Conservation (phyloP, 1,140 invertebrate genomes). For the Drosophila triauraria region DNA sequence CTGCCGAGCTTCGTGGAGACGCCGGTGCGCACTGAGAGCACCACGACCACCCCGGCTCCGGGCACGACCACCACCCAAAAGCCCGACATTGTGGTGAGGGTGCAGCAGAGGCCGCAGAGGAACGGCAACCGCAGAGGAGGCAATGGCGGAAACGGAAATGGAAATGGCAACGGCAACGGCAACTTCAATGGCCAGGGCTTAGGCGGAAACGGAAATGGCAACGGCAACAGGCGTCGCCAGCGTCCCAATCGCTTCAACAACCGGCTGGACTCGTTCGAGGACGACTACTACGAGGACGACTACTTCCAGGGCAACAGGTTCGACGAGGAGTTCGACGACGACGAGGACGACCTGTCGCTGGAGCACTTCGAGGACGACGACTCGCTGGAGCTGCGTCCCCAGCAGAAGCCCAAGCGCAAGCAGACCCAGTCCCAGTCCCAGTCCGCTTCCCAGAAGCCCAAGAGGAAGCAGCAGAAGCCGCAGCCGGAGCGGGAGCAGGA, state of each 20-base stretch:
- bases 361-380: slow-evolving; percentile 53
- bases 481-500: slow-evolving; percentile 28
- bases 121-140: slow-evolving; percentile 21
- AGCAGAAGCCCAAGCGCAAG: slow-evolving; percentile 44
- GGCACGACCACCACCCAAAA: slow-evolving; percentile 57
- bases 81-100: slow-evolving; percentile 74
- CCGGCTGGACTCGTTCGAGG: slow-evolving; percentile 66
- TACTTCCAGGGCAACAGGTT: slow-evolving; percentile 64
- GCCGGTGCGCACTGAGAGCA: slow-evolving; percentile 55
- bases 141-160: slow-evolving; percentile 33
- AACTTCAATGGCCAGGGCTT: slow-evolving; percentile 23
- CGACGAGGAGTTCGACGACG: slow-evolving; percentile 70
- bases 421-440: slow-evolving; percentile 24
- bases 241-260: slow-evolving; percentile 68
- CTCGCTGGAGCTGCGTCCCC: slow-evolving; percentile 40
- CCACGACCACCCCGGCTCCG: slow-evolving; percentile 24
- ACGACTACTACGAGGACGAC: slow-evolving; percentile 68
- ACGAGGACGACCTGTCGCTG: slow-evolving; percentile 41
- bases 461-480: slow-evolving; percentile 20
- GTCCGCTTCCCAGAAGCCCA: slow-evolving; percentile 12
- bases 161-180: background rate
- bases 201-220: slow-evolving; percentile 30
- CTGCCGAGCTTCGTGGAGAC: slow-evolving; percentile 68
- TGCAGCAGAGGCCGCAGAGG: slow-evolving; percentile 67
- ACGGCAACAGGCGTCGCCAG: slow-evolving; percentile 28